Percentiles rank a stretch among this genome's conserved stretches.
These are phyloP conservation scores for Trididemnum miniatum DNA, from an alignment of 23 tunicate species.

Conservation along the genomic window DNA sequence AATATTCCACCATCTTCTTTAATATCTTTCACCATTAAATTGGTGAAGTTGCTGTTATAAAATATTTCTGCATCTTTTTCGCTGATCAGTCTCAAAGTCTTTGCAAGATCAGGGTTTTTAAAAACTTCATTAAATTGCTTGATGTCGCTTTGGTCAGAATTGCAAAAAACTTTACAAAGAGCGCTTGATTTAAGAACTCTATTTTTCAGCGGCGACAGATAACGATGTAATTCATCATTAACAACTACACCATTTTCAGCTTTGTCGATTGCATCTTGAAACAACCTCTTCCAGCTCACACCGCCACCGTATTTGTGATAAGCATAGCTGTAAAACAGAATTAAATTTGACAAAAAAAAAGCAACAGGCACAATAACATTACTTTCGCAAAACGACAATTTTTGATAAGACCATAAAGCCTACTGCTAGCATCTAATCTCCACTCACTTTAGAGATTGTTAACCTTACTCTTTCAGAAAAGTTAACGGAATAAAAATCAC, in stretches of 20 bases:
- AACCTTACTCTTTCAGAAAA: no score
- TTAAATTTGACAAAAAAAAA: no score
- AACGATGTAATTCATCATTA: conserved; percentile 24
- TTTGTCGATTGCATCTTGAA: conserved; percentile 54
- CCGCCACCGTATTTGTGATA: conserved; percentile 82
- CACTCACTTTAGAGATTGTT: no score
- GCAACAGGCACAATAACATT: no score
- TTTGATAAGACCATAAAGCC: no score
- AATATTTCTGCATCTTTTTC: conserved; percentile 41
- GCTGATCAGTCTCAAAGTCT: conserved; percentile 51
- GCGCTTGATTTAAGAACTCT: conserved; percentile 4
- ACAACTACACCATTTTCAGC: conserved; percentile 59
- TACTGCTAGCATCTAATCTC: no score
- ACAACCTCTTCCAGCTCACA: conserved; percentile 55
- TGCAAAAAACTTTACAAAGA: conserved; percentile 58
- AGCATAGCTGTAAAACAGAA: conserved; percentile 59
- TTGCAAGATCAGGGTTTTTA: conserved; percentile 48
- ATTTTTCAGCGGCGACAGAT: conserved; percentile 31
- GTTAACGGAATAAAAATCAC: no score
- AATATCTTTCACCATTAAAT: conserved; percentile 49
- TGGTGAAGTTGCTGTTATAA: conserved; percentile 46
- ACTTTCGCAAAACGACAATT: no score
- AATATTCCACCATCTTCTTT: conserved; percentile 32
- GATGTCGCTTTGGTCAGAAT: conserved; percentile 35
- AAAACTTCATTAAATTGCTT: conserved; percentile 48